phyloP scores from a whole-genome alignment of 1,140 invertebrate species.

The Ips typographus region DNA sequence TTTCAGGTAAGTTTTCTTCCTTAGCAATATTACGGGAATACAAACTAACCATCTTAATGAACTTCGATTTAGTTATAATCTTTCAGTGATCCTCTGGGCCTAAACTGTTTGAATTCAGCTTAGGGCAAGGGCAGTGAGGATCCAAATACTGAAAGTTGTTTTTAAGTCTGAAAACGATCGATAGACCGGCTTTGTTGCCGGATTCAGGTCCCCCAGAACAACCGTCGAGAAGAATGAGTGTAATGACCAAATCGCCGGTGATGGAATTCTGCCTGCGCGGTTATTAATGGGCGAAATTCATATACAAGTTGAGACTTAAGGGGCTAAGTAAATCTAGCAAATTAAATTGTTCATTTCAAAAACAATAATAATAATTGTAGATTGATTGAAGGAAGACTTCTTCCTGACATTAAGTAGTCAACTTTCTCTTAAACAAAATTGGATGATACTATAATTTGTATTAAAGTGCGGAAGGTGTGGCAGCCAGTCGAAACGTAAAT shows the following conservation, averaged over 20 bases:
- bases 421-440: not conserved
- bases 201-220: not conserved
- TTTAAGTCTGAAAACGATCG: not conserved
- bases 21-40: no score
- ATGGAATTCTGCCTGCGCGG: not conserved
- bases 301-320: not conserved
- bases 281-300: not conserved
- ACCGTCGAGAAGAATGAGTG: not conserved
- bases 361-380: no score
- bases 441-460: not conserved
- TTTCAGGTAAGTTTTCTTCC: no score
- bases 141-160: no score
- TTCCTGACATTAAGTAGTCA: not conserved
- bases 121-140: no score
- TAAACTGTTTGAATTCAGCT: no score
- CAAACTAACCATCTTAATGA: no score
- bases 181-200: conserved; percentile 1
- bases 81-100: no score
- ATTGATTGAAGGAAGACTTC: no score
- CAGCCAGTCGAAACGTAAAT: not conserved
- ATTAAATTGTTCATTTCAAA: no score
- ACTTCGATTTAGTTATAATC: no score
- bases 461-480: not conserved
- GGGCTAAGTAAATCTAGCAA: not conserved
- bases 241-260: conserved; percentile 15